Evolutionary conservation across 2,113 vertebrate species (phyloP).

Genomic region (Orthochromis malagaraziensis): DNA sequence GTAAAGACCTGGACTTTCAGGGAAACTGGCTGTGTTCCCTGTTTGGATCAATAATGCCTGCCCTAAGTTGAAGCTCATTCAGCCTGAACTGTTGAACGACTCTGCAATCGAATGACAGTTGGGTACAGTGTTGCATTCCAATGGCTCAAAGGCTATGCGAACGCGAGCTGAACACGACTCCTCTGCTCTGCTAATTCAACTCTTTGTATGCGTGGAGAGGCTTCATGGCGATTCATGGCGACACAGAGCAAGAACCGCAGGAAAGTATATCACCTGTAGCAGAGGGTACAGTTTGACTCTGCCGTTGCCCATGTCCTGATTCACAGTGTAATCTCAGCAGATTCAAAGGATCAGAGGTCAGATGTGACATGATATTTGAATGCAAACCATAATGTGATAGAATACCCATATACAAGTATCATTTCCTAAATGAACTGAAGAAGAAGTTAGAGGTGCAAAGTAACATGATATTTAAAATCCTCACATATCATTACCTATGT

Average conservation of each 20-base stretch:
- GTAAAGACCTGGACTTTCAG: background rate
- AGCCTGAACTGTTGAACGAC: conserved; percentile 56
- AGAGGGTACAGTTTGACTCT: background rate
- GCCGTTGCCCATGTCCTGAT: background rate
- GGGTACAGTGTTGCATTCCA: conserved; percentile 26
- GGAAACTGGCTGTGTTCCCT: conserved; percentile 10
- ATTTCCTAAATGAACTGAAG: background rate
- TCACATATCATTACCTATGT: background rate
- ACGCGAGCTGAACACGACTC: conserved; percentile 50
- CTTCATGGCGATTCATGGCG: conserved; percentile 2
- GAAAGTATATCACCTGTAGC: background rate
- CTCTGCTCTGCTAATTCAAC: conserved; percentile 40
- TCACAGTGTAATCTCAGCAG: background rate
- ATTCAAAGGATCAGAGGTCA: background rate
- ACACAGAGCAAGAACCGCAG: conserved; percentile 18
- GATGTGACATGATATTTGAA: background rate
- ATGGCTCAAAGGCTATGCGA: conserved; percentile 20
- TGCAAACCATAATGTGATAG: background rate
- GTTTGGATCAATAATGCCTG: conserved; percentile 58
- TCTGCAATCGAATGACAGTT: conserved; percentile 55
- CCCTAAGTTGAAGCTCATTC: conserved; percentile 57
- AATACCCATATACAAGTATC: background rate
- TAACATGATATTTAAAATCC: background rate
- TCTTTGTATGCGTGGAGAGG: conserved; percentile 11
- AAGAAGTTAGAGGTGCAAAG: background rate